These are phyloP conservation scores for Diarsia mendica DNA, from an alignment of 2,888 invertebrate genomes.

Conservation along the genomic window DNA sequence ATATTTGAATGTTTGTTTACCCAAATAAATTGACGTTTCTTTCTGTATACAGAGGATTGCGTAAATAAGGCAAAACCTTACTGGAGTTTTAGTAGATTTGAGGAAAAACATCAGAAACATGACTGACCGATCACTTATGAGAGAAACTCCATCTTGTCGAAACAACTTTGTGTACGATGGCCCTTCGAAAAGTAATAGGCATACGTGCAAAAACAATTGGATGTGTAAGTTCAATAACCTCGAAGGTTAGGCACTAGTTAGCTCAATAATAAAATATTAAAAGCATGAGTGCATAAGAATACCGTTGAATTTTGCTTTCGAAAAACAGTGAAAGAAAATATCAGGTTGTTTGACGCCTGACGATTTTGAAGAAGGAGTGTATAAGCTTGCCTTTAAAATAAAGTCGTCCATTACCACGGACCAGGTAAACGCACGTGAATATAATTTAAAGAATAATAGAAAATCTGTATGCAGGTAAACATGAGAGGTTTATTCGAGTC, in stretches of 20 bases:
- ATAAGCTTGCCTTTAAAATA: no score
- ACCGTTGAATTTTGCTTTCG: no score
- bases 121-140: conserved; percentile 43
- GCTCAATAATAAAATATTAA: not conserved
- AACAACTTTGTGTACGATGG: conserved; percentile 36
- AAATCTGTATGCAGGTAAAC: not conserved
- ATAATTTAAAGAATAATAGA: not conserved
- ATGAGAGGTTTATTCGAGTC: not conserved
- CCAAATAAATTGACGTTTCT: conserved; percentile 23
- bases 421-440: not conserved
- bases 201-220: conserved; percentile 35
- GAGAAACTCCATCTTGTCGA: conserved; percentile 30
- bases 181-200: conserved; percentile 41
- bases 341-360: no score
- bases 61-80: conserved; percentile 31
- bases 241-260: conserved; percentile 9
- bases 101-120: conserved; percentile 43
- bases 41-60: conserved; percentile 21
- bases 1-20: conserved; percentile 24
- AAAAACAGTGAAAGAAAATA: no score
- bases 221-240: conserved; percentile 6
- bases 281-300: no score
- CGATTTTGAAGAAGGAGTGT: no score
- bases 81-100: conserved; percentile 6
- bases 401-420: no score